Base-by-base conservation (phyloP, 2,888 invertebrate genomes). In the Parelbella ahira region DNA sequence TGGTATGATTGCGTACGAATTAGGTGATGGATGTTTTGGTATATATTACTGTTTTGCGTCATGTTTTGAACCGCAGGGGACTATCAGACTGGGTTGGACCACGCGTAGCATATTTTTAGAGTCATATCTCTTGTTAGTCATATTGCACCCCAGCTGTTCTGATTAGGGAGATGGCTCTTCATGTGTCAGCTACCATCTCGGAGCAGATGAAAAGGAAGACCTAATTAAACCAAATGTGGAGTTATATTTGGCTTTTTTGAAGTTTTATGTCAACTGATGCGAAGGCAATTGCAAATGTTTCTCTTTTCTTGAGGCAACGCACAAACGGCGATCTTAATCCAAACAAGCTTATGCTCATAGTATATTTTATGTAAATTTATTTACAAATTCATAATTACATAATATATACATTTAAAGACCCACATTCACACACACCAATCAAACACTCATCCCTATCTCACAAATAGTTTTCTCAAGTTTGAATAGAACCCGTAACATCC, bases 71-170 rank as follows among this genome's bases (percentile, higher is more conserved):
- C 39, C 20, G 19, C 32, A 39, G 39, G 32, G 39, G 38, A 38
- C 39, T 39, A 1, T 9, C 25, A 41, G 39, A 41, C 38, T 53
- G 59, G 58, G 55, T 52, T 50, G 63, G 49, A 60, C 78, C 67
- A 78, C 73, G 78, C 77, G 66, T 63, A 45, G 78, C 50, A 49
- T 80, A 80, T 78, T 75, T 79, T 77, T 76, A 74, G 71, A 61
- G 46, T 38, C 54, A 50, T 75, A 75, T 79, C 73, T 64, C 54
- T 56, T 44, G 56, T 79, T 79, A 77, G 72, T 80, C 79, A 76
- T 63, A 58, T 61, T 63, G 52, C 53, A 51, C 48, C 53, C 46
- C 53, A 54, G 52, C 49, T 61, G 58, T 45, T 49, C 53, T 37
- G 45, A 49, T 50, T 57, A 30, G 15, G 36, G 32, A 32, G 45